Evolutionary conservation across 2,888 invertebrate genomes (phyloP), one percentile per base, ranked within the genome.

Genomic region (Torymus tubicola): DNA sequence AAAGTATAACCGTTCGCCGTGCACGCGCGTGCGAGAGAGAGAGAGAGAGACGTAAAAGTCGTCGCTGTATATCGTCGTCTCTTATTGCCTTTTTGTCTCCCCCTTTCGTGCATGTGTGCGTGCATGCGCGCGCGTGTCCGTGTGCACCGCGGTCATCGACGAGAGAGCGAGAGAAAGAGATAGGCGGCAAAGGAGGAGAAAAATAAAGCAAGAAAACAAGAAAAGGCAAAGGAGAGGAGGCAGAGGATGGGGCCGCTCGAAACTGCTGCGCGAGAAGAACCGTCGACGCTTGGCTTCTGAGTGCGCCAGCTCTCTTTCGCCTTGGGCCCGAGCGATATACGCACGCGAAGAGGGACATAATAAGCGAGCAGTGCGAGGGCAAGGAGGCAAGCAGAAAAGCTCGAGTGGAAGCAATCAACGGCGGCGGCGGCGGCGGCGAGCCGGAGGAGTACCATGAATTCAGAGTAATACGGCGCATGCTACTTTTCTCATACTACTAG

Each of bases 401-500:
- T 78, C 67, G 53, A 24, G 24, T 14, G 31, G 31, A n/a, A 53
- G 42, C 57, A 12, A 76, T 21, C 16, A 21, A 55, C 57, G 14
- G 31, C 61, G 53, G 58, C 61, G 53, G n/a, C 53, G 57, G 11
- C 24, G 61, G 8, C 31, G 31, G 31, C 31, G 31, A 31, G 31
- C 31, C 2, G 68, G 67, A 73, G 74, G 71, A 76, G 76, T 24
- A 76, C 58, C 76, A 76, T 76, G 80, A 72, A 76, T 76, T 80
- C 70, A 72, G 50, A 80, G 75, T 80, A 80, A 74, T 64, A 64
- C 12, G 73, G 0, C 57, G 12, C 63, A 58, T 50, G 16, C 50
- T 64, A 58, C 21, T 74, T 76, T 78, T 74, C 16, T 77, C 64
- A 31, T 31, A 31, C 31, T 31, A 31, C 3, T 31, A 31, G 31